Conservation (phyloP, 2,113 vertebrate genomes). For the Cyanoliseus patagonus region DNA sequence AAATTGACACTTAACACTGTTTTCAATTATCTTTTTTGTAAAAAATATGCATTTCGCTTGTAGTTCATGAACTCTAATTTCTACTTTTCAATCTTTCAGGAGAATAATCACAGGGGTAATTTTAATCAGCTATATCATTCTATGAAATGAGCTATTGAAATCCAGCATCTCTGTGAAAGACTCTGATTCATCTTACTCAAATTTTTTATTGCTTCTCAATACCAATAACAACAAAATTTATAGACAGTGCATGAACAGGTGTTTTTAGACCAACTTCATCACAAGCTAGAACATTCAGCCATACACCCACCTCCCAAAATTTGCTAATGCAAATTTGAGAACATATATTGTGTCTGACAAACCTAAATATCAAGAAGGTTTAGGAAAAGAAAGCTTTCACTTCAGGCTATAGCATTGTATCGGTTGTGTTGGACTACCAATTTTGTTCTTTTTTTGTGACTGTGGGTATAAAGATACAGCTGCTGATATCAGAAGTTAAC, state of each 20-base stretch:
- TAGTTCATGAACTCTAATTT: neutral
- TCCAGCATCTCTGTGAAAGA: neutral
- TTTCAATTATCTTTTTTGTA: neutral
- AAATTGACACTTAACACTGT: neutral
- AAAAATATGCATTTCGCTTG: neutral
- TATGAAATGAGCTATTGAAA: neutral
- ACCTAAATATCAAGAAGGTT: neutral
- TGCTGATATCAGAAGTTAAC: neutral
- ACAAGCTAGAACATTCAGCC: neutral
- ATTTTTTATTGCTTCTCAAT: neutral
- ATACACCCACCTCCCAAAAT: neutral
- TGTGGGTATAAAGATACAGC: neutral
- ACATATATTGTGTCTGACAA: neutral
- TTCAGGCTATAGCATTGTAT: neutral
- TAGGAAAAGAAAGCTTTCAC: neutral
- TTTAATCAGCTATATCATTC: neutral
- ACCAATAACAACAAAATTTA: neutral
- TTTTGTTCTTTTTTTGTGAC: neutral
- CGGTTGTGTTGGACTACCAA: accelerated
- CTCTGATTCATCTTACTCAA: neutral
- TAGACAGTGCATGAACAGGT: neutral
- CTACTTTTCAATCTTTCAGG: neutral
- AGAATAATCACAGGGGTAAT: neutral
- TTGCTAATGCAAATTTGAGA: neutral
- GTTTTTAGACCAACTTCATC: neutral